Evolutionary conservation across 64 coral and sea anemone species (phyloP).

Genomic region (Montipora sp.): DNA sequence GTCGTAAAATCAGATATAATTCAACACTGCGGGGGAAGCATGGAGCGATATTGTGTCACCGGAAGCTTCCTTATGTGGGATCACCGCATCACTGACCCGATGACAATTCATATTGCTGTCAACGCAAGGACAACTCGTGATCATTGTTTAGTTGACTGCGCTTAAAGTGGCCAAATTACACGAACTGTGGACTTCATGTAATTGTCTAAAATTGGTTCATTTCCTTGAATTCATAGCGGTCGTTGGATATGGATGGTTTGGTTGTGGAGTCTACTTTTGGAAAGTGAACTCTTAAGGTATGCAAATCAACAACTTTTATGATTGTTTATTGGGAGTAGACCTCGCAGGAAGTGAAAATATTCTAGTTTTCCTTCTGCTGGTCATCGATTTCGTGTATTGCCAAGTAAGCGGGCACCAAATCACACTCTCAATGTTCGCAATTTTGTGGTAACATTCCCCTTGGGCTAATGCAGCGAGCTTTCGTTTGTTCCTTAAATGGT

Average conservation of each 20-base stretch:
- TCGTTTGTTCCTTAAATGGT: background rate
- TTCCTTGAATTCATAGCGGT: slow-evolving; percentile 27
- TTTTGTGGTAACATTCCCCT: background rate
- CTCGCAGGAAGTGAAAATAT: slow-evolving; percentile 42
- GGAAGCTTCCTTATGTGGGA: background rate
- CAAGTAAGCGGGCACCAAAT: background rate
- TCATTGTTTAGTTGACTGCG: slow-evolving; percentile 44
- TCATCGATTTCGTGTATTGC: background rate
- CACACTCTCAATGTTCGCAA: background rate
- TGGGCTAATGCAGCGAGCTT: no score
- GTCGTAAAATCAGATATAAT: background rate
- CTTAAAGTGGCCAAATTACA: slow-evolving; percentile 24
- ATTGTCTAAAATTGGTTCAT: background rate
- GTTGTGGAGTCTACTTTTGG: background rate
- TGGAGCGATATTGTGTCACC: slow-evolving; percentile 44
- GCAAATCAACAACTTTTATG: background rate
- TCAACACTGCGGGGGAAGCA: slow-evolving; percentile 33
- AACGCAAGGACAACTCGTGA: slow-evolving; percentile 28
- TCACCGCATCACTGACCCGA: slow-evolving; percentile 23
- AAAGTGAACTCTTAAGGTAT: slow-evolving; percentile 37
- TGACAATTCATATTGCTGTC: slow-evolving; percentile 23
- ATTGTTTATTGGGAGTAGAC: slow-evolving; percentile 10
- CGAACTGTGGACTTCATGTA: slow-evolving; percentile 26
- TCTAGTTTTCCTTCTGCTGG: slow-evolving; percentile 3
- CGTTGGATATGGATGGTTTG: background rate